Percentiles rank a stretch among this genome's conserved stretches.
phyloP scores from a whole-genome alignment of 2,113 vertebrate species.

The Indri indri region DNA sequence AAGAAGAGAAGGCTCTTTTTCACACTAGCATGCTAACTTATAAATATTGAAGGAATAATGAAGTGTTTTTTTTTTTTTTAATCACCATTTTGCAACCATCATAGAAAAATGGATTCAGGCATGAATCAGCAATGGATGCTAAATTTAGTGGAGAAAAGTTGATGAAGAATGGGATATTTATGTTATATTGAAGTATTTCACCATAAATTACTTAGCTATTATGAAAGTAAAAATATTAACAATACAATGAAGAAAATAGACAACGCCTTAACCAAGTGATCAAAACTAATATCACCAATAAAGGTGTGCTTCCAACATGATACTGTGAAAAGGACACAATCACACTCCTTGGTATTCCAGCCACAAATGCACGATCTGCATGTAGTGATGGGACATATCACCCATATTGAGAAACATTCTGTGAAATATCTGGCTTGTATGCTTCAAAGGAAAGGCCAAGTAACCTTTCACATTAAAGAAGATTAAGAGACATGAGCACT shows the following conservation, averaged over 20 bases:
- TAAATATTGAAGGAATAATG: neutral
- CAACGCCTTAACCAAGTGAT: neutral
- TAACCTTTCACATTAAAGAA: neutral
- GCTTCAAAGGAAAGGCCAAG: neutral
- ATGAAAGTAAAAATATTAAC: neutral
- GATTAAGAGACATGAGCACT: neutral
- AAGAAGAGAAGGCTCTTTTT: neutral
- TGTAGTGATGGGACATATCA: neutral
- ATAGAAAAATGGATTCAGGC: neutral
- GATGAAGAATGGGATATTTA: neutral
- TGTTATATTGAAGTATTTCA: neutral
- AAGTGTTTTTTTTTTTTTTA: neutral
- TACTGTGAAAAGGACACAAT: neutral
- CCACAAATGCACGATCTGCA: neutral
- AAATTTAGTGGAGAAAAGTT: constrained; percentile 15
- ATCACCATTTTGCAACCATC: neutral
- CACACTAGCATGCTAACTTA: neutral
- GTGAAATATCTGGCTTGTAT: neutral
- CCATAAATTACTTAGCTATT: neutral
- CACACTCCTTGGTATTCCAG: neutral
- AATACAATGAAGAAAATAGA: neutral
- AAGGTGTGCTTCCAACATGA: neutral
- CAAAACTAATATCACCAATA: neutral
- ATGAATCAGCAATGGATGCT: neutral
- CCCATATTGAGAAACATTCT: neutral